Base-by-base conservation (phyloP, 2,888 invertebrate genomes). In the Scotopteryx bipunctaria region DNA sequence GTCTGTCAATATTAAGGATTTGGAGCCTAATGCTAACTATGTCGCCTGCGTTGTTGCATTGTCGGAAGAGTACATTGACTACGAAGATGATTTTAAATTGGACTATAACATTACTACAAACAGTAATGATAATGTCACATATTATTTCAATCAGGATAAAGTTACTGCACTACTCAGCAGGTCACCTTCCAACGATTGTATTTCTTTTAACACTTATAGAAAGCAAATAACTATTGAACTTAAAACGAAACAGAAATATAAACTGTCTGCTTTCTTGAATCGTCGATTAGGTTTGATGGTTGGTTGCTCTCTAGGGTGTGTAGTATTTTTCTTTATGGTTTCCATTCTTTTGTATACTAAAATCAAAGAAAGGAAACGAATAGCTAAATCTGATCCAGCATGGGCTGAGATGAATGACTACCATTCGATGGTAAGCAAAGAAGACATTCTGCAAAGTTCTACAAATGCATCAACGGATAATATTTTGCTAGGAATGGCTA, bases 371-470 rank as follows among this genome's bases (percentile, higher is more conserved):
- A 74, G 90, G 50, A 87, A 87, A 62, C 67, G 89, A 63, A 90
- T 90, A 50, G 89, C 90, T 1, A 88, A 90, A 61, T 76, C 88
- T 13, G 90, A 90, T 54, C 88, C 88, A 14, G 71, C 78, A 1
- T 90, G 90, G 89, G 74, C 87, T 3, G 90, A 90, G 70, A 83
- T 90, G 85, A 88, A 88, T 55, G 87, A 90, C 63, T 90, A 87
- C 55, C 86, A 86, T 71, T 89, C 88, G 11, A 81, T 88, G 71
- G 83, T 83, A 41, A 90, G 90, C 64, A 90, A 88, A 67, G 90
- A 90, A 49, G 88, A 90, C 58, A 78, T 89, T 62, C 66, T 88
- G 64, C 83, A 87, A 64, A 76, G 81, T 67, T 87, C 87, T 16
- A 89, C 76, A 8, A 83, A 86, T 31, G 87, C 87, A 62, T 90